Evolutionary conservation across 1,140 invertebrate genomes (phyloP).

Genomic region (Polypedilum vanderplanki): DNA sequence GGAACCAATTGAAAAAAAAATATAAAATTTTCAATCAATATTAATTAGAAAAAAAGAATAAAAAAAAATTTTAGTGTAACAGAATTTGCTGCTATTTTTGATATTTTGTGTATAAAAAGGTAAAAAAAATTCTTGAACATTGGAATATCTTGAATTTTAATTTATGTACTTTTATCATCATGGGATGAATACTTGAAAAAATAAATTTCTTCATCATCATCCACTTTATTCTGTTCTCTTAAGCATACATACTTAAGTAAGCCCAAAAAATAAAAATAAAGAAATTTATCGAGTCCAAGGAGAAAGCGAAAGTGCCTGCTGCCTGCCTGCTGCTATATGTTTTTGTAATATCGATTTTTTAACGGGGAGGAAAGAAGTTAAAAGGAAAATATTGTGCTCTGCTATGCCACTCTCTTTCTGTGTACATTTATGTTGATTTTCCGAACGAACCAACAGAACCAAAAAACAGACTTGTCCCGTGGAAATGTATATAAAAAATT

Average conservation of each 20-base stretch:
- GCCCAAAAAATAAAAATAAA: background rate
- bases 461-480: no score
- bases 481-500: no score
- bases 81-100: no score
- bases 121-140: no score
- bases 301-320: constrained; percentile 16
- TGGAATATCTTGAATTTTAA: no score
- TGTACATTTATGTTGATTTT: constrained; percentile 2
- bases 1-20: background rate
- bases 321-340: background rate
- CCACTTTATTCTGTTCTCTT: no score
- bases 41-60: background rate
- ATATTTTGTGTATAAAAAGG: no score
- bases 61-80: no score
- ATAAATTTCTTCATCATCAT: no score
- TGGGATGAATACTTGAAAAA: no score
- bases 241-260: background rate
- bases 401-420: background rate
- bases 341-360: constrained; percentile 16
- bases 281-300: background rate
- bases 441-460: no score
- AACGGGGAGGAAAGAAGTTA: background rate
- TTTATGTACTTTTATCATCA: no score
- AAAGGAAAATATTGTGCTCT: background rate
- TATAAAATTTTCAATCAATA: background rate